A percentile compares a stretch with the other conserved stretches of the same genome.
These are phyloP conservation scores for Sialis fuliginosa DNA, from an alignment of 2,888 invertebrate genomes.

Conservation along the genomic window DNA sequence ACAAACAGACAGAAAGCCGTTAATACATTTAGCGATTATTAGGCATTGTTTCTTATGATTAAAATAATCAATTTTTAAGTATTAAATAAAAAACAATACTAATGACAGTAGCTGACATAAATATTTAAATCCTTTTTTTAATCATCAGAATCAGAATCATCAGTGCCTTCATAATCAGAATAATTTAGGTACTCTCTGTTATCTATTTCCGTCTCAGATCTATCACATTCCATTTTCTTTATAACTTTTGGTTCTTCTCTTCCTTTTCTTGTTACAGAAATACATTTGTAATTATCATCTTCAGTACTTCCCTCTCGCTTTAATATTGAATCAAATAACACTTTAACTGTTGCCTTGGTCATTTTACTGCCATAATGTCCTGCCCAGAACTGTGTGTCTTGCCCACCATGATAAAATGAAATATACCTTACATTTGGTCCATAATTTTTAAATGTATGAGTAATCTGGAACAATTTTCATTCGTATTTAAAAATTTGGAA, in stretches of 20 bases:
- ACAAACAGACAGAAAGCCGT: too few species aligned
- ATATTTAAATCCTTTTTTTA: too few species aligned
- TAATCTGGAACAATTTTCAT: constrained; percentile 20
- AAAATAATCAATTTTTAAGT: too few species aligned
- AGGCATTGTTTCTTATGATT: too few species aligned
- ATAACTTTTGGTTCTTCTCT: background rate
- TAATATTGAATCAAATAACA: constrained; percentile 9
- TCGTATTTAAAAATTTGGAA: background rate
- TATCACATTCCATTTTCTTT: too few species aligned
- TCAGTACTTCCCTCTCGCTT: background rate
- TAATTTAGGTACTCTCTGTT: too few species aligned
- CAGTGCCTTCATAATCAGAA: too few species aligned
- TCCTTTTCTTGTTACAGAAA: background rate
- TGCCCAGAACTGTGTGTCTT: constrained; percentile 35
- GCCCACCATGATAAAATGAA: constrained; percentile 33
- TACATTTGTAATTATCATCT: background rate
- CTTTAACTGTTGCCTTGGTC: constrained; percentile 33
- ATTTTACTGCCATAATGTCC: constrained; percentile 50
- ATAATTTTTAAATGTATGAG: constrained; percentile 31
- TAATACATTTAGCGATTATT: too few species aligned
- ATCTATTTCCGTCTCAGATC: too few species aligned
- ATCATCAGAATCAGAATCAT: too few species aligned
- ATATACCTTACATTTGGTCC: constrained; percentile 29
- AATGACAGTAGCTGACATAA: too few species aligned
- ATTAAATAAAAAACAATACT: too few species aligned